These are phyloP conservation scores for Himalopsyche kuldschensis DNA, from an alignment of 2,888 invertebrate species.

Conservation along the genomic window DNA sequence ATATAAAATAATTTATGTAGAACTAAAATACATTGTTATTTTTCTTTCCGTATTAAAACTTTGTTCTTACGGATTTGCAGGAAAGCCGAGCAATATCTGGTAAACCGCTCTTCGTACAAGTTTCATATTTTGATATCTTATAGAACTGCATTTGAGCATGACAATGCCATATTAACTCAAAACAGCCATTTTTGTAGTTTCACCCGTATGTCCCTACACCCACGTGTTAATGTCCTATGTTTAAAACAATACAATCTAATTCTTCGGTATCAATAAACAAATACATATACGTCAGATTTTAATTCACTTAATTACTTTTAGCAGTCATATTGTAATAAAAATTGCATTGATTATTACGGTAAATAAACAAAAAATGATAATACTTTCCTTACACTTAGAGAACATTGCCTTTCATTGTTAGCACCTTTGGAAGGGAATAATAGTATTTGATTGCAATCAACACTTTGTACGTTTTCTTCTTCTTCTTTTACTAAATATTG, in stretches of 20 bases:
- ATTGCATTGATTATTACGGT: background rate
- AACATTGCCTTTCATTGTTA: slow-evolving; percentile 10
- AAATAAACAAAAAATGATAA: background rate
- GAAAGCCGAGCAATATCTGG: too few relatives aligned
- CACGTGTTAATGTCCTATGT: too few relatives aligned
- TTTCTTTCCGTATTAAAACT: too few relatives aligned
- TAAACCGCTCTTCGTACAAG: too few relatives aligned
- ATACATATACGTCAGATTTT: background rate
- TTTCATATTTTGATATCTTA: too few relatives aligned
- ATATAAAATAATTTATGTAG: too few relatives aligned
- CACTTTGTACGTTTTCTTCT: slow-evolving; percentile 11
- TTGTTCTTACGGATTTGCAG: too few relatives aligned
- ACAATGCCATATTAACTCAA: too few relatives aligned
- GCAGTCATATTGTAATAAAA: background rate
- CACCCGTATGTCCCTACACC: too few relatives aligned
- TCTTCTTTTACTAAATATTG: background rate
- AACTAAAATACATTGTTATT: too few relatives aligned
- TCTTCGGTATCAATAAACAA: background rate
- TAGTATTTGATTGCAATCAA: slow-evolving; percentile 6
- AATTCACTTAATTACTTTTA: background rate
- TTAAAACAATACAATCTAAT: background rate
- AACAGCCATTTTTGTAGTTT: too few relatives aligned
- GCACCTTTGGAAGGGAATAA: slow-evolving; percentile 19
- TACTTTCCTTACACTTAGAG: background rate
- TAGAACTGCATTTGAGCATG: too few relatives aligned